These are phyloP conservation scores for Aelia acuminata DNA, from an alignment of 2,888 invertebrate genomes.

Conservation along the genomic window DNA sequence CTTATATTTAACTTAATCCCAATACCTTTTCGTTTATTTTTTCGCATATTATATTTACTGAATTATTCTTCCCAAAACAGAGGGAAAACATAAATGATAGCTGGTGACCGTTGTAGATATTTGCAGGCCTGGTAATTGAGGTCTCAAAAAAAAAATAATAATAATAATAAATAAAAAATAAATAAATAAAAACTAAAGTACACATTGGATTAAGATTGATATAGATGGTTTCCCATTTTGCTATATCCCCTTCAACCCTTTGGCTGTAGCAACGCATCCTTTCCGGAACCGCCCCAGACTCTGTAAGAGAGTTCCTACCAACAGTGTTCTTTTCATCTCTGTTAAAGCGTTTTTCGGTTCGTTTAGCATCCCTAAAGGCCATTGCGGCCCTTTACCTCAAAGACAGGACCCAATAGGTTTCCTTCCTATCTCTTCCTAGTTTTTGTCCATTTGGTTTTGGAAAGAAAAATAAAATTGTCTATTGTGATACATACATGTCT, in stretches of 20 bases:
- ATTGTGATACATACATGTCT: background rate
- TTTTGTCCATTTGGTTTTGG: conserved; percentile 15
- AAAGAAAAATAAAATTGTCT: background rate
- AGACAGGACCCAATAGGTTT: conserved; percentile 4
- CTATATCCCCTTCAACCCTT: background rate
- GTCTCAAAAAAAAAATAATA: too few species aligned
- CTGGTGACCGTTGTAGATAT: too few species aligned
- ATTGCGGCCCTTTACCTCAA: background rate
- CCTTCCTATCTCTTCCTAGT: background rate
- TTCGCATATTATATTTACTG: too few species aligned
- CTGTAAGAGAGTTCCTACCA: background rate
- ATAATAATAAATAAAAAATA: too few species aligned
- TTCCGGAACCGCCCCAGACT: background rate
- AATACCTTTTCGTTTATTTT: too few species aligned
- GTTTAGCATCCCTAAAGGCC: background rate
- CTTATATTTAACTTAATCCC: too few species aligned
- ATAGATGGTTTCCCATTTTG: background rate
- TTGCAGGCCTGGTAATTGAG: too few species aligned
- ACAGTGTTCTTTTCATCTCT: conserved; percentile 23
- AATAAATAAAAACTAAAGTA: too few species aligned
- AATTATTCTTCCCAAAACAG: too few species aligned
- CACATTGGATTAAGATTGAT: too few species aligned
- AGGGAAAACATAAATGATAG: too few species aligned
- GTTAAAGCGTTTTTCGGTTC: conserved; percentile 1
- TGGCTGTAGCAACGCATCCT: background rate